Base-by-base conservation (phyloP, 2,113 vertebrate genomes). In the Urocolius indicus region DNA sequence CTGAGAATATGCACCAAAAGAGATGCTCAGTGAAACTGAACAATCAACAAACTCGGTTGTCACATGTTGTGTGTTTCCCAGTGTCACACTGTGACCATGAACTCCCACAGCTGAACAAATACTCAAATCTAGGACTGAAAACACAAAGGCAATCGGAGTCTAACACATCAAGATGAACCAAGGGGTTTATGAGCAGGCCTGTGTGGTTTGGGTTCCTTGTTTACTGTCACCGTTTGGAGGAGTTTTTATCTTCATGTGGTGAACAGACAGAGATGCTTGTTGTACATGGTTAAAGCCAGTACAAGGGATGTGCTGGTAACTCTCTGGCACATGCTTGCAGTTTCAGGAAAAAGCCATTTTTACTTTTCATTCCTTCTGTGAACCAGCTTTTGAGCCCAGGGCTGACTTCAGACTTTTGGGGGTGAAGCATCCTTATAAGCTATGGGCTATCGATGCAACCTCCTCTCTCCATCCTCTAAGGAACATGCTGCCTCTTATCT, bases 141-240 rank as follows among this genome's bases (percentile, higher is more conserved):
- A 20, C 16, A 32, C 13, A 6, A 9, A 23, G 21, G 15, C 2
- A 21, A 4, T 7, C 4, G 3, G 46, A 34, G 48, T 55, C 36
- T 24, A 20, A 0, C 0, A 2, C 6, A 41, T 52, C 15, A 6
- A 15, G 29, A 5, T 0, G 2, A 72, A 4, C 9, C 4, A 2
- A 4, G 16, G 27, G 34, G 1, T 72, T 55, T 66, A 9, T 29
- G 38, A 41, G 11, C 0, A 3, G 30, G 12, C 36, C 3, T 19
- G 1, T n/a, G 18, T 36, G 3, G 1, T n/a, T 73, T 48, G 41
- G 17, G 3, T 23, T 9, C 41, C 34, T 54, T 34, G 7, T 62
- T 79, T 83, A 4, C 16, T 57, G 38, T 23, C 2, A 2, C 9
- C 5, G 4, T n/a, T n/a, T 58, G 34, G 51, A 51, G 27, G 11